These are phyloP conservation scores for Gasteruption jaculator DNA, from an alignment of 2,888 invertebrate species.

Conservation along the genomic window DNA sequence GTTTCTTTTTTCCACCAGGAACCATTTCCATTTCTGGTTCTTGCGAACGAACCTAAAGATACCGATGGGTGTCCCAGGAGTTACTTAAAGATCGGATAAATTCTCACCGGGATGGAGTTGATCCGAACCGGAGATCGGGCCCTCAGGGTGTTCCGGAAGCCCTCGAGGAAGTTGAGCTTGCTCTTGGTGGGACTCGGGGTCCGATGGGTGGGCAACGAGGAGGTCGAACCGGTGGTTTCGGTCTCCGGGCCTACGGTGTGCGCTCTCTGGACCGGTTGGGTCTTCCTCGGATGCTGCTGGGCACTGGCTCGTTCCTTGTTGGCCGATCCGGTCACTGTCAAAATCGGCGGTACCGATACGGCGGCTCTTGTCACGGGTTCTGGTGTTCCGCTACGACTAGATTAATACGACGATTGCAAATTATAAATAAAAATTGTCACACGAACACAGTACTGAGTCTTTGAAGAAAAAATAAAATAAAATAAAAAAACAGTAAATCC, in stretches of 20 bases:
- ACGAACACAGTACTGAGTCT: constrained; percentile 39
- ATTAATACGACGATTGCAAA: constrained; percentile 44
- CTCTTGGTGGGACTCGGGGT: constrained; percentile 53
- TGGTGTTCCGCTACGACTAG: constrained; percentile 44
- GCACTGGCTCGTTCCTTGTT: constrained; percentile 29
- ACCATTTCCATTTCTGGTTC: neutral
- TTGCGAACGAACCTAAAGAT: no score
- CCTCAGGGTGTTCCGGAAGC: constrained; percentile 60
- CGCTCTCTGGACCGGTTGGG: constrained; percentile 36
- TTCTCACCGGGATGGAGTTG: constrained; percentile 47
- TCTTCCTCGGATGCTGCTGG: constrained; percentile 12
- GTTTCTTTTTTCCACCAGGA: no score
- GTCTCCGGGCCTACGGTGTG: constrained; percentile 33
- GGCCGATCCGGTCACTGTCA: constrained; percentile 31
- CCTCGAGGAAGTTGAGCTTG: constrained; percentile 58
- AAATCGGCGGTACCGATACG: constrained; percentile 34
- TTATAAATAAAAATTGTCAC: constrained; percentile 41
- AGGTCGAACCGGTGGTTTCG: constrained; percentile 25
- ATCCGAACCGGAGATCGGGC: constrained; percentile 47
- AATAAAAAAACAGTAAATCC: no score
- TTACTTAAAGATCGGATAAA: constrained; percentile 5
- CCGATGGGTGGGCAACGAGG: no score
- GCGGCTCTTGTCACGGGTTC: constrained; percentile 36
- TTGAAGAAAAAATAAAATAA: no score
- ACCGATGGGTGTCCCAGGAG: no score